Evolutionary conservation across 2,797 vertebrate species (phyloP), one percentile per base, ranked within the genome.

Genomic region (Dipus sagitta): DNA sequence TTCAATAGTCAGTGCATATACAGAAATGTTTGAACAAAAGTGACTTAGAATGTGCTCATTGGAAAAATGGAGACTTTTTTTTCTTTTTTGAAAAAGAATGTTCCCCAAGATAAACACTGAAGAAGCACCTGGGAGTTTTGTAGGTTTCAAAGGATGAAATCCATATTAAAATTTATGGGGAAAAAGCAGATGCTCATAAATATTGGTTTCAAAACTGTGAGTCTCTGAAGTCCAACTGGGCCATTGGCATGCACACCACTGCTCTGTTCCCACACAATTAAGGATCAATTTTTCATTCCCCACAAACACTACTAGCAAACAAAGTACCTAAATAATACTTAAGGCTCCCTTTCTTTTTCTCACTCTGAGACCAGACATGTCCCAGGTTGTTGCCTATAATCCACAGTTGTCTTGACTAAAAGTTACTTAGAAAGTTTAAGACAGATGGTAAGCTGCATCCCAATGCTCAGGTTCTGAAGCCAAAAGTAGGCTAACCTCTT

Each of bases 171-270:
- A 96, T 95, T 95, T 95, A 96, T 93, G 79, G 93, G 71, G 86
- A 8, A 71, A 95, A 97, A 92, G 82, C 96, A 96, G 96, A 97
- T 97, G 96, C 92, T 96, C 95, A 95, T 96, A 94, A 97, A 95
- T 94, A 96, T 74, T 88, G 78, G 77, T 89, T 96, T 92, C 93
- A 82, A 95, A 92, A 93, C 74, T 79, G 78, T 18, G 71, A 67
- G 83, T 96, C 95, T 96, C 92, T 96, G 94, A 96, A 94, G 87
- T 92, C 90, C 93, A 62, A 2, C 38, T 42, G 81, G 88, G 90
- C 60, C 86, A 74, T 93, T 75, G 60, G 86, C 65, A 93, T 94
- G 88, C 94, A 86, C 71, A 78, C 80, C 52, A 54, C n/a, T 78
- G 85, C 28, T 85, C 60, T 85, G 34, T 85, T 79, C 82, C 52